Evolutionary conservation across 2,888 invertebrate species (phyloP).

Genomic region (Abrostola tripartita): DNA sequence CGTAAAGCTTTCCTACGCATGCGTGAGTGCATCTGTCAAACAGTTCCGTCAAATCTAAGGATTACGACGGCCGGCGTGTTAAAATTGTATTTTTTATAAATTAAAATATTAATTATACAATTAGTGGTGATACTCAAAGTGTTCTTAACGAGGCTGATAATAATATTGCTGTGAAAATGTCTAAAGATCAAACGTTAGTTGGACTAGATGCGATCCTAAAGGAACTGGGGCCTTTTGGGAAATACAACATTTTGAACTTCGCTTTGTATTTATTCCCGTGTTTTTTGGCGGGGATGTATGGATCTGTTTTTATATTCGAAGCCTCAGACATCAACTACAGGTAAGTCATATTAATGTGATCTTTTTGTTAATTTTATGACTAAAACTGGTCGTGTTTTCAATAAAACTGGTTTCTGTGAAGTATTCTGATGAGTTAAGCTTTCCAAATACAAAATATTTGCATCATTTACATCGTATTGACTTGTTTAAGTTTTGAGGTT

Average conservation of each 20-base stretch:
- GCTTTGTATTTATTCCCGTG: conserved; percentile 79
- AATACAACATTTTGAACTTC: conserved; percentile 80
- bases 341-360: conserved; percentile 58
- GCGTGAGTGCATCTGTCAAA: conserved; percentile 45
- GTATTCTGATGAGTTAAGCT: not conserved
- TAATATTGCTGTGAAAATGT: conserved; percentile 64
- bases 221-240: conserved; percentile 81
- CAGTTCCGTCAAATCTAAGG: conserved; percentile 17
- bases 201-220: conserved; percentile 76
- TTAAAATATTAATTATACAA: conserved; percentile 34
- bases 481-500: conserved; percentile 41
- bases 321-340: conserved; percentile 79
- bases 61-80: conserved; percentile 17
- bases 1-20: conserved; percentile 41
- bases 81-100: conserved; percentile 36
- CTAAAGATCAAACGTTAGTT: conserved; percentile 59
- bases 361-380: conserved; percentile 9
- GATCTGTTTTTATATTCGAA: conserved; percentile 81
- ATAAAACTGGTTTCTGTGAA: not conserved
- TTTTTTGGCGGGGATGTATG: conserved; percentile 83
- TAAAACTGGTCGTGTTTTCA: not conserved
- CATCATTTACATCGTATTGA: conserved; percentile 1
- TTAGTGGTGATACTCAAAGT: conserved; percentile 42
- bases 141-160: conserved; percentile 53
- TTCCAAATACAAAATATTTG: not conserved